phyloP scores from a whole-genome alignment of 2,888 invertebrate species.

The Cheilosia grossa region DNA sequence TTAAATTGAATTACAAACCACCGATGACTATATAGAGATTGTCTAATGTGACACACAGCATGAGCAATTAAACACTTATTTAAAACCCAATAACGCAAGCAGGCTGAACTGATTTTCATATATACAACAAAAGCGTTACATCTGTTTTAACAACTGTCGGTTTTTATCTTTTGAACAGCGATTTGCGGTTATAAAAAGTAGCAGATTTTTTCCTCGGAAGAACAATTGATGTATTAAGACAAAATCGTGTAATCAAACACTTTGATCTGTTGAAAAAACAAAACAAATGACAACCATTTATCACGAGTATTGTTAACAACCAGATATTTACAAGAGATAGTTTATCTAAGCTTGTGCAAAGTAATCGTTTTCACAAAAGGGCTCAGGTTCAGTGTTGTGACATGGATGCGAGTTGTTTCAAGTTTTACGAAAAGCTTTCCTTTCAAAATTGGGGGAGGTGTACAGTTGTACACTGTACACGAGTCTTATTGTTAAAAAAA shows the following conservation, averaged over 20 bases:
- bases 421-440: background rate
- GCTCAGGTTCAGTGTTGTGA: constrained; percentile 5
- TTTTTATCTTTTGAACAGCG: no score
- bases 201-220: no score
- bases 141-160: no score
- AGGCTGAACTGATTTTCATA: no score
- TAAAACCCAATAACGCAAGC: no score
- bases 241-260: no score
- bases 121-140: no score
- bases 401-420: background rate
- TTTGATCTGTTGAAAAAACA: background rate
- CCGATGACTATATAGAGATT: background rate
- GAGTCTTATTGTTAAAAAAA: no score
- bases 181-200: no score
- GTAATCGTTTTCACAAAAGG: background rate
- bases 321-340: background rate
- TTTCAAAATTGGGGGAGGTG: background rate
- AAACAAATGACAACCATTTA: background rate
- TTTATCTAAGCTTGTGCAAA: background rate
- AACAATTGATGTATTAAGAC: no score
- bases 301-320: background rate
- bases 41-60: background rate
- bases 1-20: constrained; percentile 11
- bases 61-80: constrained; percentile 5
- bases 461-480: no score